Percentiles rank a stretch among this genome's conserved stretches.
phyloP scores from a whole-genome alignment of 1,140 invertebrate species.

The Drosophila nebulosa region DNA sequence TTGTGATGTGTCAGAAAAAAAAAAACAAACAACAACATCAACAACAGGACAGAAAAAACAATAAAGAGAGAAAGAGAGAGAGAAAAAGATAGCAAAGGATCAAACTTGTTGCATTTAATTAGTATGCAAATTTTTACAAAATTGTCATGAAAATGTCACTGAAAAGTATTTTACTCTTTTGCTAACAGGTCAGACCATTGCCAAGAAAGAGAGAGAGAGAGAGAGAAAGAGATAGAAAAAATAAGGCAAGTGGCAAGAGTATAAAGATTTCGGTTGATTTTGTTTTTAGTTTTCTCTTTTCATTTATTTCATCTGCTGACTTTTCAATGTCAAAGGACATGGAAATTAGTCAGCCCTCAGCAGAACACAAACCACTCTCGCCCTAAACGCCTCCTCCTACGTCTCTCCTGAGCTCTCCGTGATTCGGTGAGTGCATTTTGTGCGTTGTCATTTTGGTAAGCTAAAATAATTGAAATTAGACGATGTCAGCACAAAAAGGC shows the following conservation, averaged over 20 bases:
- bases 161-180: too few species aligned
- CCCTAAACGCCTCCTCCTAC: not conserved
- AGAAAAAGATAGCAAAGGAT: not conserved
- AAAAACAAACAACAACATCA: not conserved
- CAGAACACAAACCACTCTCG: not conserved
- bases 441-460: constrained; percentile 67
- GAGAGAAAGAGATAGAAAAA: too few species aligned
- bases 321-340: constrained; percentile 24
- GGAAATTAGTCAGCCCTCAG: constrained; percentile 54
- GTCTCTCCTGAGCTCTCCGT: not conserved
- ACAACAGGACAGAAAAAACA: not conserved
- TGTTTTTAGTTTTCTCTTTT: not conserved
- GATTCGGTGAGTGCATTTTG: constrained; percentile 50
- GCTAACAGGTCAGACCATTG: too few species aligned
- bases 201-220: too few species aligned
- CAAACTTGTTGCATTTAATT: not conserved
- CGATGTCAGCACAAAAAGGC: constrained; percentile 68
- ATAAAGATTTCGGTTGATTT: not conserved
- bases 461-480: constrained; percentile 77
- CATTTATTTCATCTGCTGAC: constrained; percentile 25
- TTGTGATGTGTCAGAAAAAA: not conserved
- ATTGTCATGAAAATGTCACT: not conserved
- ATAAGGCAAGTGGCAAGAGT: not conserved
- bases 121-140: constrained; percentile 21
- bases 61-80: not conserved